These are phyloP conservation scores for Sebastes wilsoni DNA, from an alignment of 2,797 vertebrate genomes.

Conservation along the genomic window DNA sequence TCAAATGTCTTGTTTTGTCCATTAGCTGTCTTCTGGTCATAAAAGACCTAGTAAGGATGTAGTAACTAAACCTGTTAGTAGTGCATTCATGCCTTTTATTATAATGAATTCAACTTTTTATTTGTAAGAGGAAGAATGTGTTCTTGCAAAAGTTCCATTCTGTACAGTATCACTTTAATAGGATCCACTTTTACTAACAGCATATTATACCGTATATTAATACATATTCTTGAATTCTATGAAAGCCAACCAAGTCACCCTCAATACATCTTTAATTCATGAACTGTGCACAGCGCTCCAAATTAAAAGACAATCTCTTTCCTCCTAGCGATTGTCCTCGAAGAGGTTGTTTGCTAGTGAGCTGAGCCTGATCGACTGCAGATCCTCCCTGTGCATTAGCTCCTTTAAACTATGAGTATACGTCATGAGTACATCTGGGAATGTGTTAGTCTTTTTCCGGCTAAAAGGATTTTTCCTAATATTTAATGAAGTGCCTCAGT, in stretches of 20 bases:
- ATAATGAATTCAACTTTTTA: background rate
- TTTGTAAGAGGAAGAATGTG: background rate
- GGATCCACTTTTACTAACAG: background rate
- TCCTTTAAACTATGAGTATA: conserved; percentile 4
- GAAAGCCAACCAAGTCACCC: background rate
- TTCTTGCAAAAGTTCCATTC: background rate
- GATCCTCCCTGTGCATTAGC: background rate
- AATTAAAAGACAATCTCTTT: background rate
- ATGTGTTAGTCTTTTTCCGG: background rate
- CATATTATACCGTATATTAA: background rate
- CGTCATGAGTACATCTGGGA: background rate
- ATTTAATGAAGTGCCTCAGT: conserved; percentile 44
- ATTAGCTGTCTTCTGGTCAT: background rate
- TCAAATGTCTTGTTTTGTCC: too few species aligned
- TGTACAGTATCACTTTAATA: background rate
- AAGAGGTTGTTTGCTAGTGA: background rate
- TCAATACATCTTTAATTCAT: background rate
- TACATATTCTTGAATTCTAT: background rate
- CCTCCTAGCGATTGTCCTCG: background rate
- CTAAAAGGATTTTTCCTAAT: conserved; percentile 33
- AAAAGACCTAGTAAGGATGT: background rate
- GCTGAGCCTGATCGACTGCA: background rate
- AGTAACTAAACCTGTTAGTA: background rate
- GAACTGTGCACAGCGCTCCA: background rate
- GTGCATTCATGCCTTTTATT: background rate